phyloP scores from a whole-genome alignment of 2,113 vertebrate species.

The Tenebrosternarchus preto region DNA sequence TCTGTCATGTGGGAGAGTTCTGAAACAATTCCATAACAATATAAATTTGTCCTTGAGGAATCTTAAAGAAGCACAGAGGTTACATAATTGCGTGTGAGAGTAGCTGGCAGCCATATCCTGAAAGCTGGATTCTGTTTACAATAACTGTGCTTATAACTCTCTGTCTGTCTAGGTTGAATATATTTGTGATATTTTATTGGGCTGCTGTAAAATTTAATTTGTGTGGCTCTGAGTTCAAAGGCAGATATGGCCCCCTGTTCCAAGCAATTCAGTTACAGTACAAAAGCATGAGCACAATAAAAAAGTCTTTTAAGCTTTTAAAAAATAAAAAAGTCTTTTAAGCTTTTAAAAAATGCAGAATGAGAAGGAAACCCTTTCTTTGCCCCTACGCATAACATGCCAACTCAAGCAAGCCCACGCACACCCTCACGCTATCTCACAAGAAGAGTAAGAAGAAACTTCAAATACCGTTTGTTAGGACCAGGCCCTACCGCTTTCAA shows the following conservation, averaged over 20 bases:
- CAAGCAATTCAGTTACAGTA: not conserved
- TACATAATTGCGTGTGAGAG: slow-evolving; percentile 5
- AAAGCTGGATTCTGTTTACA: slow-evolving; percentile 24
- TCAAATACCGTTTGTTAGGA: slow-evolving; percentile 10
- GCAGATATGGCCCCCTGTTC: not conserved
- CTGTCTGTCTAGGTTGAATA: slow-evolving; percentile 25
- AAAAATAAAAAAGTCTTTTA: not conserved
- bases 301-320: not conserved
- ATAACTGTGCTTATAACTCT: slow-evolving; percentile 8
- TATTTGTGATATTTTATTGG: slow-evolving; percentile 21
- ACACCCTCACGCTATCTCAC: not conserved
- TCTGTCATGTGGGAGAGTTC: no score
- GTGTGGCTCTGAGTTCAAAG: not conserved
- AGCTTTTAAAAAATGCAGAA: slow-evolving; percentile 2
- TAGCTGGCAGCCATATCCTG: slow-evolving; percentile 4
- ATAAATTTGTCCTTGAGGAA: not conserved
- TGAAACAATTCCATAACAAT: not conserved
- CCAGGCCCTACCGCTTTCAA: slow-evolving; percentile 3
- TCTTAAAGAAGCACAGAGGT: not conserved
- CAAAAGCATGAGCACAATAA: not conserved
- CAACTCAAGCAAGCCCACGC: not conserved
- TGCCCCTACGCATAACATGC: not conserved
- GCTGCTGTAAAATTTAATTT: slow-evolving; percentile 12
- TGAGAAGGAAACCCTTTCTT: slow-evolving; percentile 4
- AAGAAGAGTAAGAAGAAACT: slow-evolving; percentile 27